Evolutionary conservation across 1,140 invertebrate species (phyloP).

Genomic region (Liolophura sinensis): DNA sequence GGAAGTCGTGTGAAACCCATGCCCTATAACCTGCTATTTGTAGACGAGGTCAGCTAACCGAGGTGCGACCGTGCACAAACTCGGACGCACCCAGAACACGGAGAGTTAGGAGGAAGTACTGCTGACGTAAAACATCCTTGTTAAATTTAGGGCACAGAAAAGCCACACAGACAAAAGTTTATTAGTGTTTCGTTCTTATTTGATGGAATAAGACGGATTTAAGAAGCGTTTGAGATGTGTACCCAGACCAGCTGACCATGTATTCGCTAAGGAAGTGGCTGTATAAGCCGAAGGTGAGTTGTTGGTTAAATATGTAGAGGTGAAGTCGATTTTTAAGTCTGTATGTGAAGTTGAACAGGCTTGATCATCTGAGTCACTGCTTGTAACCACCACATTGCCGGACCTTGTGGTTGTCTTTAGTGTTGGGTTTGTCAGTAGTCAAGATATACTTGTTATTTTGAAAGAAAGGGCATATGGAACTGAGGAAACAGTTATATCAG

Average conservation of each 20-base stretch:
- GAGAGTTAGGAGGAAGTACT: neutral
- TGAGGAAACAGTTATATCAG: too few relatives aligned
- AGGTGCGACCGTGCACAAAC: too few relatives aligned
- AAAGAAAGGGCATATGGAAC: too few relatives aligned
- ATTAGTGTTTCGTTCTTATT: conserved; percentile 3
- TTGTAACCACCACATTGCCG: conserved; percentile 2
- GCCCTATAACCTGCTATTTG: too few relatives aligned
- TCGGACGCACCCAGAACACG: neutral
- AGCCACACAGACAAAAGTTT: neutral
- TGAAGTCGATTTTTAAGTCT: neutral
- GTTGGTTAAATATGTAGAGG: conserved; percentile 3
- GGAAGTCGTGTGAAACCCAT: too few relatives aligned
- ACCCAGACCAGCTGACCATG: conserved; percentile 63
- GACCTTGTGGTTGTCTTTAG: conserved; percentile 5
- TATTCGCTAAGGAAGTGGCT: conserved; percentile 90
- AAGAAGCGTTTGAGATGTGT: conserved; percentile 10
- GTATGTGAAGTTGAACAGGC: neutral
- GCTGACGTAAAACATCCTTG: neutral
- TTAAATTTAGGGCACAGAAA: neutral
- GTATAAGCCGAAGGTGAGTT: conserved; percentile 84
- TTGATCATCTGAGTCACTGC: conserved; percentile 3
- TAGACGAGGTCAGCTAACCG: too few relatives aligned
- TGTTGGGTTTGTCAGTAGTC: conserved; percentile 6
- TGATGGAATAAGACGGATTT: conserved; percentile 12
- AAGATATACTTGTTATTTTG: neutral